Evolutionary conservation across 2,113 vertebrate species (phyloP).

Genomic region (Heliornis fulica): DNA sequence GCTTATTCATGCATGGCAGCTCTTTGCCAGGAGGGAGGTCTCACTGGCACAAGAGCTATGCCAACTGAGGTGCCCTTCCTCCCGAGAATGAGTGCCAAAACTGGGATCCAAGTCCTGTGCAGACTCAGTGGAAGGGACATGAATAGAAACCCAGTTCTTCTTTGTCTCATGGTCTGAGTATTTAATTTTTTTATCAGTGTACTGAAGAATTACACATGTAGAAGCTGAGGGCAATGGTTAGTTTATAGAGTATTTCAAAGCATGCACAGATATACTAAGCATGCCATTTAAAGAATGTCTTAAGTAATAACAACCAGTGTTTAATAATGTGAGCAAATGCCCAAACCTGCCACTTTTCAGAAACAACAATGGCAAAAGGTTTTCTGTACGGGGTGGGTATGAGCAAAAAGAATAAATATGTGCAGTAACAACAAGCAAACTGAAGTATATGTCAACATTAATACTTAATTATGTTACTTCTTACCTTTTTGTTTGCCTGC

Average conservation of each 20-base stretch:
- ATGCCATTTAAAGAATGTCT: neutral
- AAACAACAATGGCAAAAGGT: neutral
- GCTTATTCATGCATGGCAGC: accelerated
- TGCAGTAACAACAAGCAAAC: neutral
- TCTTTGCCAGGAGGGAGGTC: neutral
- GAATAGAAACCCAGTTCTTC: neutral
- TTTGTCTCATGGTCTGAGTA: neutral
- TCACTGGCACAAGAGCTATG: accelerated
- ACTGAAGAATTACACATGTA: neutral
- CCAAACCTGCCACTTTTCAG: neutral
- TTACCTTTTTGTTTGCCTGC: neutral
- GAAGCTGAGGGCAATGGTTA: neutral
- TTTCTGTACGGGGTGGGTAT: neutral
- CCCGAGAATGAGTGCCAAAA: neutral
- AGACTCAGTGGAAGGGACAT: neutral
- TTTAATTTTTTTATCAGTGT: neutral
- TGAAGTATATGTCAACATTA: neutral
- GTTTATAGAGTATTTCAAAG: neutral
- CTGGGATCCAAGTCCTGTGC: accelerated
- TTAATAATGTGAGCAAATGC: neutral
- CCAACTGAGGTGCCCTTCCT: accelerated
- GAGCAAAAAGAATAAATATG: neutral
- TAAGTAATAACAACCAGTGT: neutral
- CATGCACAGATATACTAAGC: neutral
- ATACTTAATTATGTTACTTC: neutral